A percentile compares a stretch with the other conserved stretches of the same genome.
phyloP scores from a whole-genome alignment of 2,888 invertebrate genomes.

The Erpobdella octoculata region DNA sequence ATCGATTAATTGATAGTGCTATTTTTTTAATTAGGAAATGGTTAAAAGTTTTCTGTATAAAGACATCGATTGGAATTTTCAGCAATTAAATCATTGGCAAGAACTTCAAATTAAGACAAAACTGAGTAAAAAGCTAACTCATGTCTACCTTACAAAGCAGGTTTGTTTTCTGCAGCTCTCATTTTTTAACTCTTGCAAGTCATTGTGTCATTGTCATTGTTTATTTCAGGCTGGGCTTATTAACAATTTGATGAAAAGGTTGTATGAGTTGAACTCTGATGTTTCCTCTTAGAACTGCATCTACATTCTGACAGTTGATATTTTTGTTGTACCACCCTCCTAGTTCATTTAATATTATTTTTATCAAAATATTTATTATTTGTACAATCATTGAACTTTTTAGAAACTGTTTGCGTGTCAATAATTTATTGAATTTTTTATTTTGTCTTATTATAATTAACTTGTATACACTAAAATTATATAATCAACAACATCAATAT shows the following conservation, averaged over 20 bases:
- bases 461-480: too few species aligned
- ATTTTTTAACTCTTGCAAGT: background rate
- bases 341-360: too few species aligned
- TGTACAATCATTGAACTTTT: too few species aligned
- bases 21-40: slow-evolving; percentile 47
- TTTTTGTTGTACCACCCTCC: too few species aligned
- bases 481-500: too few species aligned
- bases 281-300: too few species aligned
- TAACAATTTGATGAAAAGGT: slow-evolving; percentile 34
- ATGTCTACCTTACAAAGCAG: slow-evolving; percentile 35
- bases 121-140: slow-evolving; percentile 25
- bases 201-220: background rate
- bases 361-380: too few species aligned
- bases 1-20: too few species aligned
- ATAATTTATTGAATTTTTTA: too few species aligned
- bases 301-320: too few species aligned
- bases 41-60: slow-evolving; percentile 47
- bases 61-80: slow-evolving; percentile 46
- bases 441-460: too few species aligned
- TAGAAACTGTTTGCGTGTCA: too few species aligned
- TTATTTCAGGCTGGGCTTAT: slow-evolving; percentile 30
- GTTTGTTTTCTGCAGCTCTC: slow-evolving; percentile 22
- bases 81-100: slow-evolving; percentile 38
- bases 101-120: slow-evolving; percentile 37
- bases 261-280: slow-evolving; percentile 17